Conservation (phyloP, 2,888 invertebrate genomes). For the Prosopocoilus inquinatus region DNA sequence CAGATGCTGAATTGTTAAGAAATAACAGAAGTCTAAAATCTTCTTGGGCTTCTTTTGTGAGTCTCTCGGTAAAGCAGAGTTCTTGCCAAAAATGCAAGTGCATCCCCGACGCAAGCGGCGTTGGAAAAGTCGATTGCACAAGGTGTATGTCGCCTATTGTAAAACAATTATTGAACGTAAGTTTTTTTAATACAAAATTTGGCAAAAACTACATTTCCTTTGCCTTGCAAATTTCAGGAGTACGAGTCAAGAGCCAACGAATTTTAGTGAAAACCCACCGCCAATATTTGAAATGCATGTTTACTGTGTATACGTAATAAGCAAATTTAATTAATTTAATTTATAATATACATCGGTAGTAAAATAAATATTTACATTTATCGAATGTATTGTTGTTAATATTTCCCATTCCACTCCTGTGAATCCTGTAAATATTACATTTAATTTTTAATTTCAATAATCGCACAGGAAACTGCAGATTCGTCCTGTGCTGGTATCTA, state of each 20-base stretch:
- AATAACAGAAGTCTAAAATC: neutral
- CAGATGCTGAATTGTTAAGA: constrained; percentile 12
- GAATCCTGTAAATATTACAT: too few relatives aligned
- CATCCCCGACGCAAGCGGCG: constrained; percentile 23
- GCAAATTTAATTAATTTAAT: too few relatives aligned
- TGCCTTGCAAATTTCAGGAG: neutral
- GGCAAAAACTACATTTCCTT: neutral
- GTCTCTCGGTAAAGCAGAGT: constrained; percentile 21
- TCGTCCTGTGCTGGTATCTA: too few relatives aligned
- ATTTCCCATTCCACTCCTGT: too few relatives aligned
- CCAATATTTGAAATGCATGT: too few relatives aligned
- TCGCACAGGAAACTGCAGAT: too few relatives aligned
- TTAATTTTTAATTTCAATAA: too few relatives aligned
- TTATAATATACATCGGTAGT: too few relatives aligned
- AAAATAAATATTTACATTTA: too few relatives aligned
- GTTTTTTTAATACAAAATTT: constrained; percentile 11
- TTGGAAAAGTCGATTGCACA: constrained; percentile 28
- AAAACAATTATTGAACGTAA: constrained; percentile 32
- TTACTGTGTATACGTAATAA: too few relatives aligned
- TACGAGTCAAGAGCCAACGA: neutral
- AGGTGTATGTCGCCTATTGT: constrained; percentile 31
- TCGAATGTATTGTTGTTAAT: too few relatives aligned
- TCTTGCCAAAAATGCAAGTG: constrained; percentile 33
- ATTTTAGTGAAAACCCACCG: too few relatives aligned
- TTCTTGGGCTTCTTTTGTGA: constrained; percentile 25